A percentile compares a stretch with the other conserved stretches of the same genome.
Evolutionary conservation across 2,888 invertebrate species (phyloP).

Genomic region (Hemicrepidius hirtus): DNA sequence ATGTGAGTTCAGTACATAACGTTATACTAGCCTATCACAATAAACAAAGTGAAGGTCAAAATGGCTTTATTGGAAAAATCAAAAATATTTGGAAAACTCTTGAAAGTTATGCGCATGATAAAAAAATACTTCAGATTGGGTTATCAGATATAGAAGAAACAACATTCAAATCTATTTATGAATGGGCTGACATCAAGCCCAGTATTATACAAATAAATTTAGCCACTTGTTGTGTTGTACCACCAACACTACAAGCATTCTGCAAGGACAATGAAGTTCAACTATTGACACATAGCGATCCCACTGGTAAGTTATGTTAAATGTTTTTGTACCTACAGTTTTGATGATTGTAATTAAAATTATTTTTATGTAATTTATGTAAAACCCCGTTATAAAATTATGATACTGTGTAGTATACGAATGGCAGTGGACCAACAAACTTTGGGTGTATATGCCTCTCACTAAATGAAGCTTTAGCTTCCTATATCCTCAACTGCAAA

Average conservation of each 20-base stretch:
- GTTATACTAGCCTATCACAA: constrained; percentile 87
- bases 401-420: no score
- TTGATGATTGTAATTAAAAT: no score
- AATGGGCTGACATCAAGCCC: constrained; percentile 87
- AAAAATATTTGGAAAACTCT: constrained; percentile 85
- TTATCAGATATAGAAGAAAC: constrained; percentile 92
- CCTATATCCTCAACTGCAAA: no score
- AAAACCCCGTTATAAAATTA: no score
- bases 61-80: constrained; percentile 76
- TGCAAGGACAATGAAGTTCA: constrained; percentile 94
- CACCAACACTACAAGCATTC: constrained; percentile 90
- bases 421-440: no score
- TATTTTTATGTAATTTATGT: no score
- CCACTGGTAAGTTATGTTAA: constrained; percentile 79
- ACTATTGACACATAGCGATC: constrained; percentile 96
- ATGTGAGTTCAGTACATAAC: constrained; percentile 85
- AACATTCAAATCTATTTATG: constrained; percentile 84
- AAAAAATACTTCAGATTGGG: constrained; percentile 84
- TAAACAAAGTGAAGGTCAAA: constrained; percentile 62
- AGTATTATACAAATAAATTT: constrained; percentile 94
- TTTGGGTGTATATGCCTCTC: no score
- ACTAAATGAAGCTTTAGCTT: no score
- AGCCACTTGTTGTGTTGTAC: constrained; percentile 95
- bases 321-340: no score
- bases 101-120: constrained; percentile 81